These are phyloP conservation scores for Rapana venosa DNA, from an alignment of 2,888 invertebrate genomes.

Conservation along the genomic window DNA sequence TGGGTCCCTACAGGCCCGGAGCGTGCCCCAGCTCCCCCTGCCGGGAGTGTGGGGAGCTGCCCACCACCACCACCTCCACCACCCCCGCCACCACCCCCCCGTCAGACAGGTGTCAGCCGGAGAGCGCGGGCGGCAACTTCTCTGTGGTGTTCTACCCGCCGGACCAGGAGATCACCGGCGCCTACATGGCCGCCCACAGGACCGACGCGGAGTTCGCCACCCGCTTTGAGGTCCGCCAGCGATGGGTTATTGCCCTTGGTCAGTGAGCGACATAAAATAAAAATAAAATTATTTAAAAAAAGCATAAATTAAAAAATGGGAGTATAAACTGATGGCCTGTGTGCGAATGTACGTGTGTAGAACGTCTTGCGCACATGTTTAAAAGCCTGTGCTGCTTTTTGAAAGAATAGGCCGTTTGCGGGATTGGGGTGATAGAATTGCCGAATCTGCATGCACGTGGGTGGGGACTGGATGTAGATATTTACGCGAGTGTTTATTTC, in stretches of 20 bases:
- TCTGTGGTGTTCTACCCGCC: slow-evolving; percentile 54
- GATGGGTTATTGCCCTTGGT: slow-evolving; percentile 93
- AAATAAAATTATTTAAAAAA: no score
- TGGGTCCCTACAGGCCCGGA: neutral
- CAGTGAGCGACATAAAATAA: slow-evolving; percentile 81
- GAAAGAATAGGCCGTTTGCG: no score
- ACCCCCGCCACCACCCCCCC: slow-evolving; percentile 45
- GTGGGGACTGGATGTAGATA: no score
- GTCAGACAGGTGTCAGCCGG: slow-evolving; percentile 39
- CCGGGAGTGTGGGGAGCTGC: slow-evolving; percentile 57
- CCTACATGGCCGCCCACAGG: slow-evolving; percentile 48
- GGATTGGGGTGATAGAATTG: no score
- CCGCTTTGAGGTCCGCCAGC: slow-evolving; percentile 60
- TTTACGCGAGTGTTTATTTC: no score
- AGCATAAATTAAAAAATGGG: no score
- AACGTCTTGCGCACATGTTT: no score
- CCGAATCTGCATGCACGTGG: no score
- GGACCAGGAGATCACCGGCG: slow-evolving; percentile 65
- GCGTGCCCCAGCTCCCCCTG: slow-evolving; percentile 21
- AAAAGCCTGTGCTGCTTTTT: no score
- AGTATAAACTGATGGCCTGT: no score
- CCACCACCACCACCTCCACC: slow-evolving; percentile 47
- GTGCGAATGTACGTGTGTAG: no score
- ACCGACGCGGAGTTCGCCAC: slow-evolving; percentile 41
- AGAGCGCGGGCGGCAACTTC: slow-evolving; percentile 50